Percentiles rank a stretch among this genome's conserved stretches.
Conservation (phyloP, 1,140 invertebrate genomes). For the Hycleus phaleratus region DNA sequence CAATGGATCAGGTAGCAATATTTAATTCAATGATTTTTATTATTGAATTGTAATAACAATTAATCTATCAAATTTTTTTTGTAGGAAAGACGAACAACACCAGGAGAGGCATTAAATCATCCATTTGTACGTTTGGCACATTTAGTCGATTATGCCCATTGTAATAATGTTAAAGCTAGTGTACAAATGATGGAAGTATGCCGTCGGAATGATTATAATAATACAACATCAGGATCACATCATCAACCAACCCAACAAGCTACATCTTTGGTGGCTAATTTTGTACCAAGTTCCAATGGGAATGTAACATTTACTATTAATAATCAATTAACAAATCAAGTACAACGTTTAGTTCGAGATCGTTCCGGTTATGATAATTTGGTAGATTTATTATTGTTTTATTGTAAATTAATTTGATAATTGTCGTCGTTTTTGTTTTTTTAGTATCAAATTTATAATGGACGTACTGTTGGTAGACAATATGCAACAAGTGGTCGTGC, state of each 20-base stretch:
- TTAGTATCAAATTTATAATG: conserved; percentile 84
- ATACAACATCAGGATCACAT: conserved; percentile 44
- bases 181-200: conserved; percentile 94
- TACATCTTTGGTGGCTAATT: conserved; percentile 53
- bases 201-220: conserved; percentile 56
- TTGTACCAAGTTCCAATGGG: conserved; percentile 67
- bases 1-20: conserved; percentile 86
- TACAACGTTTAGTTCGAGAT: conserved; percentile 57
- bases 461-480: conserved; percentile 59
- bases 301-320: conserved; percentile 86
- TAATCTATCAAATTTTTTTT: too few relatives aligned
- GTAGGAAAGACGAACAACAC: conserved; percentile 86
- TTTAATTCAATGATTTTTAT: conserved; percentile 32
- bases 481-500: conserved; percentile 48
- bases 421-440: neutral
- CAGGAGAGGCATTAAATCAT: conserved; percentile 91
- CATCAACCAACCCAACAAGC: conserved; percentile 56
- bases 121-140: conserved; percentile 89
- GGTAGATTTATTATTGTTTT: conserved; percentile 19
- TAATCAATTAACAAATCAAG: conserved; percentile 68
- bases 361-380: conserved; percentile 60
- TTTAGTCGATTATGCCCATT: conserved; percentile 92
- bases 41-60: neutral
- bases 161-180: conserved; percentile 90
- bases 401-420: conserved; percentile 3